Conservation (phyloP, 2,113 vertebrate species). For the human (Homo sapiens) region GRCh38 chr1:54268501-54269000, state of each 20-base stretch:
- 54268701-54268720: neutral
- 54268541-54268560: neutral
- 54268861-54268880: neutral
- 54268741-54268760: neutral
- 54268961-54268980: neutral
- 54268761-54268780: neutral
- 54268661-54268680: neutral
- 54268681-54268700: neutral
- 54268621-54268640: neutral
- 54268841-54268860: neutral
- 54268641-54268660: neutral
- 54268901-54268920: neutral
- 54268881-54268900: neutral
- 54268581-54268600: neutral
- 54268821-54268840: neutral
- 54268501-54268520: neutral
- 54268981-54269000: neutral
- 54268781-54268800: neutral
- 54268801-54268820: rapidly evolving
- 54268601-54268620: neutral
- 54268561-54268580: neutral
- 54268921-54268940: too few relatives aligned
- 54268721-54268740: neutral
- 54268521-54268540: neutral
- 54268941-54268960: neutral